Evolutionary conservation across 2,888 invertebrate genomes (phyloP).

Genomic region (Dryobota labecula): DNA sequence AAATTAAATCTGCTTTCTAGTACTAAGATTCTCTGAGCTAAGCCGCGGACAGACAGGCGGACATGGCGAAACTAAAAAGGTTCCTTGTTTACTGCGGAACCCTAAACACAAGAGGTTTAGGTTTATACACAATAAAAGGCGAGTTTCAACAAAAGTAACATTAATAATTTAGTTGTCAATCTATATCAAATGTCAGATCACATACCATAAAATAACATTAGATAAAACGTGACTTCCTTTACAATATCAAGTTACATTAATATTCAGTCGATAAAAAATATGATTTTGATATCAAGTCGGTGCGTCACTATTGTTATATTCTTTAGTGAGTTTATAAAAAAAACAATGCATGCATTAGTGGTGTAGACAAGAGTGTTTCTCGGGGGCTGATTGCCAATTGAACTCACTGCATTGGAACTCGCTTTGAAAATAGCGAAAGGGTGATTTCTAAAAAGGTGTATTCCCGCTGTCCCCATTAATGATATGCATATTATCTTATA

Average conservation of each 20-base stretch:
- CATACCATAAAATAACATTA: conserved; percentile 39
- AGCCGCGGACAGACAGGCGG: too few species aligned
- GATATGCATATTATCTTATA: too few species aligned
- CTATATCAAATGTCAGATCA: conserved; percentile 58
- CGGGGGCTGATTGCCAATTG: background rate
- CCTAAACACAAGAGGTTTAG: too few species aligned
- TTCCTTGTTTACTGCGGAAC: too few species aligned
- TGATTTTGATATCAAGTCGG: conserved; percentile 38
- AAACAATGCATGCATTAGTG: conserved; percentile 14
- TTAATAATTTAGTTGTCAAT: conserved; percentile 63
- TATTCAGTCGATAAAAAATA: conserved; percentile 50
- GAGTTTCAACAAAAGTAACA: background rate
- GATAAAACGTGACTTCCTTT: conserved; percentile 65
- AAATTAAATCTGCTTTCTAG: too few species aligned
- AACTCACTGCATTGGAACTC: background rate
- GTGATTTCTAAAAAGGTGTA: too few species aligned
- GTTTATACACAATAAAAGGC: background rate
- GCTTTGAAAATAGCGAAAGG: background rate
- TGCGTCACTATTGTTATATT: conserved; percentile 36
- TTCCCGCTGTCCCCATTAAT: too few species aligned
- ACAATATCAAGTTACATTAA: conserved; percentile 49
- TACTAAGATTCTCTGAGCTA: too few species aligned
- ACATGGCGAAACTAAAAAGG: too few species aligned
- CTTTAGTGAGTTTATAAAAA: conserved; percentile 8
- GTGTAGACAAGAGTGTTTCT: background rate